phyloP scores from a whole-genome alignment of 2,888 invertebrate species.

The Drosophila nr. medialis region DNA sequence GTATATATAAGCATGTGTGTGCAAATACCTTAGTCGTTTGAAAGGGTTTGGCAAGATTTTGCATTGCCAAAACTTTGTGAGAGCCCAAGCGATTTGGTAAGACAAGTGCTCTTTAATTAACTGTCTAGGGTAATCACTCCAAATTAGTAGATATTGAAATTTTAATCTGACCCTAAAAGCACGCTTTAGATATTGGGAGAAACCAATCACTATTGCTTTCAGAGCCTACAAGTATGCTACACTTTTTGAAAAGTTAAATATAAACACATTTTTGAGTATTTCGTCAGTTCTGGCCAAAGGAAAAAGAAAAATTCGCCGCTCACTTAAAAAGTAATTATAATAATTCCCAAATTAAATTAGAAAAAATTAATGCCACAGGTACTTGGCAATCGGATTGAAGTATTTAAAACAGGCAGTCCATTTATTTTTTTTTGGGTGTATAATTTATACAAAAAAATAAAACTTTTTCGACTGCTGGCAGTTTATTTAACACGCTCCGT shows the following conservation, averaged over 20 bases:
- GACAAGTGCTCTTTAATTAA: background rate
- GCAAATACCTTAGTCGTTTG: background rate
- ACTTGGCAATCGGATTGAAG: background rate
- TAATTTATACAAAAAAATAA: slow-evolving; percentile 20
- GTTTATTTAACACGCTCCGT: slow-evolving; percentile 55
- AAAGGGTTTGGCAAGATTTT: background rate
- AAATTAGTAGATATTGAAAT: background rate
- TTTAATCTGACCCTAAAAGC: slow-evolving; percentile 19
- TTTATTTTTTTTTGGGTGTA: slow-evolving; percentile 10
- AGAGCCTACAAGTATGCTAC: slow-evolving; percentile 25
- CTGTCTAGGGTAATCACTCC: too few relatives aligned
- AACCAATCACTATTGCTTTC: rapidly evolving
- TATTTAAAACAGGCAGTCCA: background rate
- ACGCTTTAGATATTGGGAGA: background rate
- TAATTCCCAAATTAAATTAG: background rate
- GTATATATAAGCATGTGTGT: background rate
- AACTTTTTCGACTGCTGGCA: slow-evolving; percentile 55
- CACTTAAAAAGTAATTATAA: background rate
- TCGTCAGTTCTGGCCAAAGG: too few relatives aligned
- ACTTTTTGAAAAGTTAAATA: background rate
- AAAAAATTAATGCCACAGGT: background rate
- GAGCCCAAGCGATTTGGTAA: background rate
- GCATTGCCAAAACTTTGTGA: too few relatives aligned
- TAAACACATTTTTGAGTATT: background rate
- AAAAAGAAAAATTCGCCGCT: too few relatives aligned